Conservation (phyloP, 1,140 invertebrate genomes). For the Bombus impatiens region DNA sequence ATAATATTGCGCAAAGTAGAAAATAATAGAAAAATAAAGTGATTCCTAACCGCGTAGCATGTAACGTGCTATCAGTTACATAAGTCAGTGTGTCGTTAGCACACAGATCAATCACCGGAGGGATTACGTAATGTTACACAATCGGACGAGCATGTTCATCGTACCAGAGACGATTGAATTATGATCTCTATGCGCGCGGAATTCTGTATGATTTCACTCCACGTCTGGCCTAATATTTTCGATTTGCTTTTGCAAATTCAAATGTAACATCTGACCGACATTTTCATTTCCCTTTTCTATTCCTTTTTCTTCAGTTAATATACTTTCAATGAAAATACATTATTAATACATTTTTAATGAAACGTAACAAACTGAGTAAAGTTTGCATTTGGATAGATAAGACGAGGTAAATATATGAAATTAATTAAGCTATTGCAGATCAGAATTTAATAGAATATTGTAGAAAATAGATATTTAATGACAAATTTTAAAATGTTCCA, state of each 20-base stretch:
- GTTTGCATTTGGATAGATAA: too few species aligned
- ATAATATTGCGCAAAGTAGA: background rate
- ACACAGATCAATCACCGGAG: conserved; percentile 47
- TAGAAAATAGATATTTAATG: too few species aligned
- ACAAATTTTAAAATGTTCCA: too few species aligned
- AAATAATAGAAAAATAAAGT: background rate
- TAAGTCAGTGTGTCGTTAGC: conserved; percentile 24
- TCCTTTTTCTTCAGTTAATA: background rate
- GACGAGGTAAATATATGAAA: too few species aligned
- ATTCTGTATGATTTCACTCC: conserved; percentile 59
- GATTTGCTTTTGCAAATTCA: conserved; percentile 1
- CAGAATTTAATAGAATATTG: too few species aligned
- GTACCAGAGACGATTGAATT: conserved; percentile 57
- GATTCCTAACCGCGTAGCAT: background rate
- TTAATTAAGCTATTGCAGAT: too few species aligned
- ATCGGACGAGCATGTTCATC: conserved; percentile 51
- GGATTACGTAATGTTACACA: conserved; percentile 50
- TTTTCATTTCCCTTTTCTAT: background rate
- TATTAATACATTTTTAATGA: too few species aligned
- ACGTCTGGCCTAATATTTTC: conserved; percentile 45
- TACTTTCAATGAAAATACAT: background rate
- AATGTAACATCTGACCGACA: background rate
- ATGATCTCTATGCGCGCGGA: conserved; percentile 53
- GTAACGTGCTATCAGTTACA: conserved; percentile 40
- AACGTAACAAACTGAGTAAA: too few species aligned